Conservation (phyloP, 2,888 invertebrate genomes). For the Schizotus pectinicornis region DNA sequence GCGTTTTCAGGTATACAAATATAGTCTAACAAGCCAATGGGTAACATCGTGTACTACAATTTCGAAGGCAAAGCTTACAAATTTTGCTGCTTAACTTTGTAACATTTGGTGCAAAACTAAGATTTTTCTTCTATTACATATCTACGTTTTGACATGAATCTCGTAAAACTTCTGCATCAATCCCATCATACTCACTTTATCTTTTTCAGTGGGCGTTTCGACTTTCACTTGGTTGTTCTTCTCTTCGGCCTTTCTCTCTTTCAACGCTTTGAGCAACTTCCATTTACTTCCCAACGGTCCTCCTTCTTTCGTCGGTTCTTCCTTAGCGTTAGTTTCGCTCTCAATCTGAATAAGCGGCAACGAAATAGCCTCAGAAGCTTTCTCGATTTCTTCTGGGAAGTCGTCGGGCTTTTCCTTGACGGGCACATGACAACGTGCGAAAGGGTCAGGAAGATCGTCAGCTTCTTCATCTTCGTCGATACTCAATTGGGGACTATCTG, state of each 20-base stretch:
- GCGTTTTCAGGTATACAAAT: conserved; percentile 1
- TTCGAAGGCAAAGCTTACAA: conserved; percentile 34
- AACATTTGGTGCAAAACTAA: conserved; percentile 31
- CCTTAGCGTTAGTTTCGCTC: conserved; percentile 38
- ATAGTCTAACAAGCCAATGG: conserved; percentile 14
- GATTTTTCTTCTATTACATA: conserved; percentile 7
- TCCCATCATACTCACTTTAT: conserved; percentile 74
- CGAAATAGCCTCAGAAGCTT: conserved; percentile 37
- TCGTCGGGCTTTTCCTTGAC: conserved; percentile 36
- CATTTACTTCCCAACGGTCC: conserved; percentile 83
- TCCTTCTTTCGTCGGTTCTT: conserved; percentile 50
- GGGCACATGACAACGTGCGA: conserved; percentile 52
- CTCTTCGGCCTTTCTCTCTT: conserved; percentile 89
- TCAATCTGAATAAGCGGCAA: conserved; percentile 63
- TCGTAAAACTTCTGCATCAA: conserved; percentile 73
- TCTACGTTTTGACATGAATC: conserved; percentile 69
- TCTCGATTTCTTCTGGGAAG: conserved; percentile 9
- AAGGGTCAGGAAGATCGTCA: conserved; percentile 62
- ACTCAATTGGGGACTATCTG: conserved; percentile 81
- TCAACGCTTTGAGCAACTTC: conserved; percentile 88
- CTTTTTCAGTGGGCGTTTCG: conserved; percentile 69
- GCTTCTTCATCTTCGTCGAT: conserved; percentile 75
- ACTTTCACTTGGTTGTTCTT: conserved; percentile 75
- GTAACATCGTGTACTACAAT: conserved; percentile 7
- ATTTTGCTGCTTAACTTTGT: conserved; percentile 27